phyloP scores from a whole-genome alignment of 2,113 vertebrate species.

The Malurus melanocephalus region DNA sequence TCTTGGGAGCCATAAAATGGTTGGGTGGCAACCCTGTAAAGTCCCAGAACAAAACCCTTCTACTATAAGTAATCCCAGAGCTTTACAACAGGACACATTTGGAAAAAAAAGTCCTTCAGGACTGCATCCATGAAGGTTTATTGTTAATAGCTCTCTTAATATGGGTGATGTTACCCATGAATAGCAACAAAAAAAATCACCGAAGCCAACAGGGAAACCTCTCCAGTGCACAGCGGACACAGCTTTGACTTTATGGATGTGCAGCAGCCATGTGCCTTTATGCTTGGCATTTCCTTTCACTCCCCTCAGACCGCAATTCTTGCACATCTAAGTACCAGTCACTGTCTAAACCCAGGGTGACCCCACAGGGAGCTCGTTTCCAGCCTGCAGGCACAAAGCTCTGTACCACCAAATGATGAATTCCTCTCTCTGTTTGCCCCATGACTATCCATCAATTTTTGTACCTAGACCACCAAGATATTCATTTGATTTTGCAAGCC shows the following conservation, averaged over 20 bases:
- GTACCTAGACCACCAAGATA: neutral
- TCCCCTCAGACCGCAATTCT: neutral
- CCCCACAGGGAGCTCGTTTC: neutral
- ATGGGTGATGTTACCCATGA: neutral
- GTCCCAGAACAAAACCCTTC: slow-evolving; percentile 37
- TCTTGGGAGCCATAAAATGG: slow-evolving; percentile 42
- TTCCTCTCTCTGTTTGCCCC: neutral
- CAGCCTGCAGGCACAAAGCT: neutral
- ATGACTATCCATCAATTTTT: neutral
- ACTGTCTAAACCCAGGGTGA: neutral
- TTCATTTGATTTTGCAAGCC: neutral
- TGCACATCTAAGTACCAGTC: neutral
- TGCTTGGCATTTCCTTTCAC: neutral
- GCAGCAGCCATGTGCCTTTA: neutral
- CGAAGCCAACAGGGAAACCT: neutral
- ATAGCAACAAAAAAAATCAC: neutral
- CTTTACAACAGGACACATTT: neutral
- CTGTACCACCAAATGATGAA: neutral
- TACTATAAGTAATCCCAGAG: slow-evolving; percentile 26
- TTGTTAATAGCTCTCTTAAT: slow-evolving; percentile 1
- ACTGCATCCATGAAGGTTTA: neutral
- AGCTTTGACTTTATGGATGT: neutral
- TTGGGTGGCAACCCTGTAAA: slow-evolving; percentile 44
- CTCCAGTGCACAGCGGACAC: neutral
- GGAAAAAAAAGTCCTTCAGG: neutral